These are phyloP conservation scores for Trogon surrucura DNA, from an alignment of 2,113 vertebrate species.

Conservation along the genomic window DNA sequence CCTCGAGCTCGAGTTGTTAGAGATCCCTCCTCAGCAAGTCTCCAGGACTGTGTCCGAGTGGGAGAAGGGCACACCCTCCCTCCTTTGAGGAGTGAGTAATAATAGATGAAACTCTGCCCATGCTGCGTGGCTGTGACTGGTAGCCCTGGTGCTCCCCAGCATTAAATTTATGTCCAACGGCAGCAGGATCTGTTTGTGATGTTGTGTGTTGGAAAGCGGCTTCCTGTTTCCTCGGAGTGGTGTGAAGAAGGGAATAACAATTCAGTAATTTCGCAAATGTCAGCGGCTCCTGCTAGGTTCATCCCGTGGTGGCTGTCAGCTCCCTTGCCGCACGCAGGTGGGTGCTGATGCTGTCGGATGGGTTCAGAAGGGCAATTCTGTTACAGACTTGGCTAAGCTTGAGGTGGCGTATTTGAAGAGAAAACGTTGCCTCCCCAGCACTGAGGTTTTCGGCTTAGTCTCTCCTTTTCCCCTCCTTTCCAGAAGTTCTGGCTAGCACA, in stretches of 20 bases:
- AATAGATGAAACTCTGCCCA: not conserved
- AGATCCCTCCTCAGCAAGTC: not conserved
- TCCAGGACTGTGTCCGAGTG: not conserved
- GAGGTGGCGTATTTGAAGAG: not conserved
- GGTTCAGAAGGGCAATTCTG: not conserved
- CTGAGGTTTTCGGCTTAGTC: not conserved
- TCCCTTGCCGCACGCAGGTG: not conserved
- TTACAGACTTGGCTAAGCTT: not conserved
- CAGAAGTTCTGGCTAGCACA: slow-evolving; percentile 54
- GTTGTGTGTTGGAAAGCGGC: not conserved
- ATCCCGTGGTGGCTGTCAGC: not conserved
- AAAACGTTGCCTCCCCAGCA: not conserved
- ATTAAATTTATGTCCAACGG: not conserved
- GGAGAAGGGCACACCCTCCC: slow-evolving; percentile 6
- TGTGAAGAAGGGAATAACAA: not conserved
- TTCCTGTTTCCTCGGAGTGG: not conserved
- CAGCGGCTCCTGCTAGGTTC: not conserved
- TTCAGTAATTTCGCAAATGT: not conserved
- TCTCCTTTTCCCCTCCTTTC: not conserved
- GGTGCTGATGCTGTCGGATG: not conserved
- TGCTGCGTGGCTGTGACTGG: not conserved
- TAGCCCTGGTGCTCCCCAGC: not conserved
- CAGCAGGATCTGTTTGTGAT: not conserved
- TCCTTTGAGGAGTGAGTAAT: not conserved
- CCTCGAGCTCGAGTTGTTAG: not conserved